A percentile compares a stretch with the other conserved stretches of the same genome.
These are phyloP conservation scores for Cyprinodon tularosa DNA, from an alignment of 2,113 vertebrate genomes.

Conservation along the genomic window DNA sequence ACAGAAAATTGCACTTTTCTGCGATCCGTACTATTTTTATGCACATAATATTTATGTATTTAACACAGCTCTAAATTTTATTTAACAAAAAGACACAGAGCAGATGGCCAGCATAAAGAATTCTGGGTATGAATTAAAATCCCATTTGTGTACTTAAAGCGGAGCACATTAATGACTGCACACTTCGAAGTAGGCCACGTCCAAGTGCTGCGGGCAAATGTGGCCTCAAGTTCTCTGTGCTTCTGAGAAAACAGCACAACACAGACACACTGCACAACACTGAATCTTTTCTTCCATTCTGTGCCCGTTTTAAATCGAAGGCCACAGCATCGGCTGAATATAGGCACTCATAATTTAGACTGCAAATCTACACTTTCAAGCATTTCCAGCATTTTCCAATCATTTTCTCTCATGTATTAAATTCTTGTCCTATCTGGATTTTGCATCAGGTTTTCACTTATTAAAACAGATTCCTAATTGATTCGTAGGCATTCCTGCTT, in stretches of 20 bases:
- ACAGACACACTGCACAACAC: constrained; percentile 17
- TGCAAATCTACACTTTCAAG: neutral
- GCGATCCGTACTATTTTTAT: constrained; percentile 15
- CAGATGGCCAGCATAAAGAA: constrained; percentile 31
- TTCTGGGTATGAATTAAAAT: constrained; percentile 53
- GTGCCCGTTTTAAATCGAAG: constrained; percentile 45
- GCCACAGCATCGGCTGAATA: constrained; percentile 43
- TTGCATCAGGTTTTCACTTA: too few relatives aligned
- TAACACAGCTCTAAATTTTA: constrained; percentile 19
- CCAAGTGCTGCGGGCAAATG: constrained; percentile 66
- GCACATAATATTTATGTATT: neutral
- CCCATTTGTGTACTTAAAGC: constrained; percentile 64
- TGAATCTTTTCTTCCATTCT: constrained; percentile 44
- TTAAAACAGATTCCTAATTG: too few relatives aligned
- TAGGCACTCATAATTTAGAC: constrained; percentile 16
- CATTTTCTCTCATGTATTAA: neutral
- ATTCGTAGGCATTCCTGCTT: too few relatives aligned
- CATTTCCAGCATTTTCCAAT: constrained; percentile 22
- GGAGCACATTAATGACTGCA: constrained; percentile 61
- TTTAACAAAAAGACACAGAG: constrained; percentile 24
- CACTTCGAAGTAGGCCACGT: constrained; percentile 73
- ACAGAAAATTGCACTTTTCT: constrained; percentile 19
- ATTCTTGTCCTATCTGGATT: too few relatives aligned
- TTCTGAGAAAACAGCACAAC: constrained; percentile 68
- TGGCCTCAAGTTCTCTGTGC: constrained; percentile 67